Evolutionary conservation across 2,888 invertebrate species (phyloP), one percentile per base, ranked within the genome.

Genomic region (Rapana venosa): DNA sequence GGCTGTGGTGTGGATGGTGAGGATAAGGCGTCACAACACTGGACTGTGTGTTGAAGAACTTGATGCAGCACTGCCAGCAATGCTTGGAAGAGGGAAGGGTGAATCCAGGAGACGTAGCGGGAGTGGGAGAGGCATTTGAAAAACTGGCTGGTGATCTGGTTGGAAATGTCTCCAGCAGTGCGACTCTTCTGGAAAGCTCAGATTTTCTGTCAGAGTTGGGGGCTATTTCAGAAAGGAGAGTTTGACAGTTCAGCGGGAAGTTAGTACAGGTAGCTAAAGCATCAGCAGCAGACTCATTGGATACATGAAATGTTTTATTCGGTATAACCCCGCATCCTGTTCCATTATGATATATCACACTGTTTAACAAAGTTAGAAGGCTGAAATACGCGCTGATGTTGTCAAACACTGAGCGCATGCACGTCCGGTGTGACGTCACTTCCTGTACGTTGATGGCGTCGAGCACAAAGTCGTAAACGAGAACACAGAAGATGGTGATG

Each of bases 391-490:
- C 35, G 26, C 70, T 47, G 47, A 56, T 30, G 22, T 58, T 35
- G 20, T 36, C n/a, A 36, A 32, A 77, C 47, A 26, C 66, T 61
- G 79, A 86, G 15, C 81, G 36, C 26, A 91, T 79, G 84, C 91
- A 90, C 2, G 8, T n/a, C 1, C 84, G 87, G 74, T 90, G 83
- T 2, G 47, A 32, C 11, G 32, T 74, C 35, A 88, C 30, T 74
- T 74, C n/a, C 22, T 74, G 22, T 26, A n/a, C 74, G 74, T 74
- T 2, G n/a, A 74, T 74, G 74, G 74, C 74, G 20, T 91, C 91
- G 6, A 32, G n/a, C n/a, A 90, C 81, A 81, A 90, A 87, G 77
- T 91, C 91, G n/a, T 83, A 66, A 61, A 90, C 88, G 61, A 61
- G 61, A 13, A 61, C 61, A 13, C 61, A 61, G 61, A 61, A 61